Conservation (phyloP, 2,888 invertebrate genomes). For the Mechanitis messenoides region DNA sequence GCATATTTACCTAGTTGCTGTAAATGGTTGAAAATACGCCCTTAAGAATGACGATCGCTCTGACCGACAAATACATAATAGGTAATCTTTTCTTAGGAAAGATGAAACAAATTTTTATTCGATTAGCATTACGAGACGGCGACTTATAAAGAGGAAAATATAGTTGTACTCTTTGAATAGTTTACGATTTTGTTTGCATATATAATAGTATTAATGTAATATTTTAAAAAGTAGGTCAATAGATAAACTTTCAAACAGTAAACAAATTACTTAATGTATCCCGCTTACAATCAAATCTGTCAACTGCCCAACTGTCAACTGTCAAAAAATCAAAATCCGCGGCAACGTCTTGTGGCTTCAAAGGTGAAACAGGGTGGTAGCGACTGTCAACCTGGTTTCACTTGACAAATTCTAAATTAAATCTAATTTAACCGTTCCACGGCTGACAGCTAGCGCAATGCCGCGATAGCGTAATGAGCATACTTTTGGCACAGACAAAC, state of each 20-base stretch:
- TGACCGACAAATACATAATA: conserved; percentile 38
- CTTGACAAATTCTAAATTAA: conserved; percentile 16
- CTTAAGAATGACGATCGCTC: conserved; percentile 40
- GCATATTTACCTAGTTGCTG: too few relatives aligned
- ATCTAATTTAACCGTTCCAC: conserved; percentile 14
- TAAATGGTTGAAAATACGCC: background rate
- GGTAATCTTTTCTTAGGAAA: conserved; percentile 43
- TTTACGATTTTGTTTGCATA: too few relatives aligned
- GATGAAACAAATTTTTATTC: conserved; percentile 64
- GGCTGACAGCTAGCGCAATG: conserved; percentile 1
- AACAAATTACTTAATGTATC: background rate
- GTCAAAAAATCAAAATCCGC: conserved; percentile 9
- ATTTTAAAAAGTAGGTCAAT: too few relatives aligned
- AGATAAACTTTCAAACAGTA: too few relatives aligned
- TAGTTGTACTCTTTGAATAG: background rate
- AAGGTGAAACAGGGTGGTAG: conserved; percentile 16
- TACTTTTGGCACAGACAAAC: background rate
- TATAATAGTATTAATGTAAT: too few relatives aligned
- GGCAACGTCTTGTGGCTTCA: conserved; percentile 17
- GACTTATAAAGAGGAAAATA: conserved; percentile 37
- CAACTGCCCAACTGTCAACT: background rate
- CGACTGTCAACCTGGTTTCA: conserved; percentile 11
- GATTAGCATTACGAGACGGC: conserved; percentile 44
- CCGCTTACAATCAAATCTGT: background rate
- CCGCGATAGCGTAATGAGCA: conserved; percentile 4